Evolutionary conservation across 2,888 invertebrate species (phyloP).

Genomic region (Pseudoips prasinana): DNA sequence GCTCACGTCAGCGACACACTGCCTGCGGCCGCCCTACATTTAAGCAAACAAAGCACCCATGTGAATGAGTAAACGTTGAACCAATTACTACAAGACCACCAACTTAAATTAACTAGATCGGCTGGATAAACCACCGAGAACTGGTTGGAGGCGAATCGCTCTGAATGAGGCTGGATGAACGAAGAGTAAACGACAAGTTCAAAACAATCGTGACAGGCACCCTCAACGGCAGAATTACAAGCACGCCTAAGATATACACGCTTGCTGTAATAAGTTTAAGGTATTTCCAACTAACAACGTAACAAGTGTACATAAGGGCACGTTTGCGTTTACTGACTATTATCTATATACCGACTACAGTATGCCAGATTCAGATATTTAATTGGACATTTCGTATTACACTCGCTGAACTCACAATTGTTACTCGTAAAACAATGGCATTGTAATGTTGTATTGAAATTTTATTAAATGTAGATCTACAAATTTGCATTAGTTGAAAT

Average conservation of each 20-base stretch:
- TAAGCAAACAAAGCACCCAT: slow-evolving; percentile 26
- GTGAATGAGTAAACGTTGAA: slow-evolving; percentile 43
- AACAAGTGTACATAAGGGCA: too few species aligned
- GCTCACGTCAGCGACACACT: slow-evolving; percentile 28
- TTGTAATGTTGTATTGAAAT: too few species aligned
- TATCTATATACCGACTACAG: too few species aligned
- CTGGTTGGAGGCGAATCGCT: slow-evolving; percentile 27
- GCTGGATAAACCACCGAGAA: slow-evolving; percentile 6
- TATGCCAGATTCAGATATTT: too few species aligned
- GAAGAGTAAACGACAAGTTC: slow-evolving; percentile 21
- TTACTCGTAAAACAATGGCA: too few species aligned
- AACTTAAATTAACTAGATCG: slow-evolving; percentile 49
- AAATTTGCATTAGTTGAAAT: neutral
- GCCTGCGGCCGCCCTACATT: slow-evolving; percentile 23
- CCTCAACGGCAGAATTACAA: slow-evolving; percentile 8
- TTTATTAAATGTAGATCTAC: too few species aligned
- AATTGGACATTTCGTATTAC: too few species aligned
- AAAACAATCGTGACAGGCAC: slow-evolving; percentile 22
- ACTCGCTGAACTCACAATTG: too few species aligned
- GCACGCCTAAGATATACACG: too few species aligned
- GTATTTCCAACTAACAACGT: too few species aligned
- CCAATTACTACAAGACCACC: slow-evolving; percentile 39
- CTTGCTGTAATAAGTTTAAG: too few species aligned
- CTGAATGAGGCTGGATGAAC: slow-evolving; percentile 21
- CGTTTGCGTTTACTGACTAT: too few species aligned